These are phyloP conservation scores for Papilio polytes DNA, from an alignment of 1,140 invertebrate genomes.

Conservation along the genomic window DNA sequence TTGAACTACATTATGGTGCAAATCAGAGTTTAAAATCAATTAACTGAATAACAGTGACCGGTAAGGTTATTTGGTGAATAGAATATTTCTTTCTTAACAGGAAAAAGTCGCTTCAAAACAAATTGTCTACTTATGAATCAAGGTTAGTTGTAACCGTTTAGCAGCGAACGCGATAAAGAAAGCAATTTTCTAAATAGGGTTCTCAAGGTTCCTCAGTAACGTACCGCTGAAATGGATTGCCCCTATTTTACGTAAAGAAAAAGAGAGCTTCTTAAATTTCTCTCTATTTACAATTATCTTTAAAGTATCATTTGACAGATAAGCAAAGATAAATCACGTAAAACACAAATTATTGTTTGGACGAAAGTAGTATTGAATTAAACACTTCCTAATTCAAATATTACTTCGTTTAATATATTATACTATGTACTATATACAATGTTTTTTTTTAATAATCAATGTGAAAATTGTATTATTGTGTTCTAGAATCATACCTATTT, in stretches of 20 bases:
- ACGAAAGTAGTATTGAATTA: neutral
- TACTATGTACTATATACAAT: too few species aligned
- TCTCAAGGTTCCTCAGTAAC: slow-evolving; percentile 22
- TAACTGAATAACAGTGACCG: too few species aligned
- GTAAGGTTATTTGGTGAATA: neutral
- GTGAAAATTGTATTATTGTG: too few species aligned
- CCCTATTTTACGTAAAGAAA: slow-evolving; percentile 28
- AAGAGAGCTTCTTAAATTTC: slow-evolving; percentile 27
- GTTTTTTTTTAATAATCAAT: too few species aligned
- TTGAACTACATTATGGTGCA: too few species aligned
- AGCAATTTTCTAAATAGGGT: slow-evolving; percentile 38
- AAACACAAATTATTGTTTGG: neutral
- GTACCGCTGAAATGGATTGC: slow-evolving; percentile 33
- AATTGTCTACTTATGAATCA: slow-evolving; percentile 36
- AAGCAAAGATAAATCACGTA: neutral
- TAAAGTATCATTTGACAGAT: neutral
- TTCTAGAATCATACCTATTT: neutral
- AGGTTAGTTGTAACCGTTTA: slow-evolving; percentile 34
- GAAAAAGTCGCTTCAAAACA: slow-evolving; percentile 23
- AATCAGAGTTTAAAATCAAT: too few species aligned
- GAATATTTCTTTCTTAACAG: neutral
- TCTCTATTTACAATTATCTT: slow-evolving; percentile 27
- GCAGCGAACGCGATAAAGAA: slow-evolving; percentile 38
- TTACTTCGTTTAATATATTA: too few species aligned
- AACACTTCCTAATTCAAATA: too few species aligned